Evolutionary conservation across 2,888 invertebrate genomes (phyloP).

Genomic region (Macrostomum cliftonense): DNA sequence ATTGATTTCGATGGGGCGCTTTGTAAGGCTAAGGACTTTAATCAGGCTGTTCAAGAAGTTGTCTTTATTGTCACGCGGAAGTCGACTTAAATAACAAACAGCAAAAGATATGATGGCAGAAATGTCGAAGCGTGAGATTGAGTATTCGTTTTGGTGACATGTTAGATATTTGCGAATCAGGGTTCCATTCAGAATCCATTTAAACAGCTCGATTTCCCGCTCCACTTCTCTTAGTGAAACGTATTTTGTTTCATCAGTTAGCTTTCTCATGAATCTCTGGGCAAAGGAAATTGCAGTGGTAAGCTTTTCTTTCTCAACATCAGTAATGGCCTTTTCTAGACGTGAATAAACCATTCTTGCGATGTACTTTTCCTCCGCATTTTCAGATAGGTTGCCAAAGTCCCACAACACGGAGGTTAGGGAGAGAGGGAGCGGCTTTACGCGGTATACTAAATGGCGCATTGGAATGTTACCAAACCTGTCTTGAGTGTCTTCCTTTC

Average conservation of each 20-base stretch:
- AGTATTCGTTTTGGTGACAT: too few species aligned
- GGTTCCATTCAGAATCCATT: background rate
- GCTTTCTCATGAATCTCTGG: background rate
- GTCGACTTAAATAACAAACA: too few species aligned
- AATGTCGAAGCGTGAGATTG: too few species aligned
- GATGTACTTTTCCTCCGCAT: constrained; percentile 25
- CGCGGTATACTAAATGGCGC: constrained; percentile 30
- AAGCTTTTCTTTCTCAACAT: too few species aligned
- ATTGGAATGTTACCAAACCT: constrained; percentile 23
- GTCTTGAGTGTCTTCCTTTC: constrained; percentile 22
- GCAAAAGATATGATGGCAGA: too few species aligned
- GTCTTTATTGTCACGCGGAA: too few species aligned
- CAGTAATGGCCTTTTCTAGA: too few species aligned
- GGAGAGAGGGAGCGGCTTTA: constrained; percentile 29
- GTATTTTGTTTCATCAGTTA: constrained; percentile 1
- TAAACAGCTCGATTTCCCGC: background rate
- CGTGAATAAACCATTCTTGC: constrained; percentile 21
- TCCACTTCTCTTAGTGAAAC: constrained; percentile 1
- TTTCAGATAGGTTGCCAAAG: constrained; percentile 25
- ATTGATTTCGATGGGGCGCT: background rate
- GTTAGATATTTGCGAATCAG: too few species aligned
- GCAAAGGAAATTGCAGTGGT: background rate
- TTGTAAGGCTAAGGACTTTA: too few species aligned
- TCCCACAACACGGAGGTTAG: constrained; percentile 31
- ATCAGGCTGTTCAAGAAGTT: too few species aligned